These are phyloP conservation scores for Adelges cooleyi DNA, from an alignment of 1,140 invertebrate genomes.

Conservation along the genomic window DNA sequence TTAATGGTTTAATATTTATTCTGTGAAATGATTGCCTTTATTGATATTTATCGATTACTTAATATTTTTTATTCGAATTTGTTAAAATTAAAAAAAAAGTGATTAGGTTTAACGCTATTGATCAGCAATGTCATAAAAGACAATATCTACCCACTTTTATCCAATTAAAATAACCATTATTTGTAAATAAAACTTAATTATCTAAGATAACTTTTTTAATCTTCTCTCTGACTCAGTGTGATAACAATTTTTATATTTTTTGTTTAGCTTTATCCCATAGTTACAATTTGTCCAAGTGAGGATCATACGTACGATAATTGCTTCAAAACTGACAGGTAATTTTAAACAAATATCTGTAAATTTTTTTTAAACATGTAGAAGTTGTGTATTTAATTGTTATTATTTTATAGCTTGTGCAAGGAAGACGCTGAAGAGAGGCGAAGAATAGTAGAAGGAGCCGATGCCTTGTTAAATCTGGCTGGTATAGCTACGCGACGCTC, in stretches of 20 bases:
- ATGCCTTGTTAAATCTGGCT: slow-evolving; percentile 61
- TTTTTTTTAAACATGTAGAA: too few relatives aligned
- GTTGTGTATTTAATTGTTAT: too few relatives aligned
- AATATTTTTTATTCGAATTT: too few relatives aligned
- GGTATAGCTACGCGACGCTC: slow-evolving; percentile 42
- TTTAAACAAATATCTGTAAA: not conserved
- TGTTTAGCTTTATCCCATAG: slow-evolving; percentile 20
- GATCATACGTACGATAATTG: slow-evolving; percentile 28
- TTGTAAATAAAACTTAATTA: not conserved
- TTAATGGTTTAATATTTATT: too few relatives aligned
- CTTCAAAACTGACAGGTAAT: slow-evolving; percentile 22
- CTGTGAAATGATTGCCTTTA: too few relatives aligned
- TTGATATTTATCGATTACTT: too few relatives aligned
- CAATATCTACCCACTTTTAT: not conserved
- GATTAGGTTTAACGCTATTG: too few relatives aligned
- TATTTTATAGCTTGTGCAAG: slow-evolving; percentile 50
- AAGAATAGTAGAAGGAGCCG: slow-evolving; percentile 59
- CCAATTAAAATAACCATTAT: not conserved
- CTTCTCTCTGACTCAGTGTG: too few relatives aligned
- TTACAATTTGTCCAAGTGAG: slow-evolving; percentile 24
- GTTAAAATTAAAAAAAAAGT: too few relatives aligned
- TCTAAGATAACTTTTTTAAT: too few relatives aligned
- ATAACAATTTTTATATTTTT: too few relatives aligned
- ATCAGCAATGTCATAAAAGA: too few relatives aligned
- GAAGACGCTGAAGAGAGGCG: slow-evolving; percentile 53